phyloP scores from a whole-genome alignment of 2,888 invertebrate genomes.

The Diarsia brunnea region DNA sequence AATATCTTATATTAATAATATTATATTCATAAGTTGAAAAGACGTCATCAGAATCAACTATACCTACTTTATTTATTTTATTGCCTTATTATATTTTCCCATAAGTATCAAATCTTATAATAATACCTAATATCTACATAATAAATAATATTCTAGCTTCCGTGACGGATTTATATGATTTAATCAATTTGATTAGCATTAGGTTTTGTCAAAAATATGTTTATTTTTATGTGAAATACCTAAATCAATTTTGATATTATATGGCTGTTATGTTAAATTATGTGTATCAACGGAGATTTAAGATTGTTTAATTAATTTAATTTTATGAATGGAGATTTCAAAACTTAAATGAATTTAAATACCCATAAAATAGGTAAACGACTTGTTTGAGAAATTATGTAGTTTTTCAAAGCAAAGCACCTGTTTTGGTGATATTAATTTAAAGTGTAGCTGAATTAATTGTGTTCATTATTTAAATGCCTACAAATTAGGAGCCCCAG shows the following conservation, averaged over 20 bases:
- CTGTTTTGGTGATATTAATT: constrained; percentile 37
- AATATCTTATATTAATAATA: constrained; percentile 47
- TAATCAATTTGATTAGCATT: constrained; percentile 29
- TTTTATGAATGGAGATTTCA: constrained; percentile 27
- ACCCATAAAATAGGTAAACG: constrained; percentile 36
- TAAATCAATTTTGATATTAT: constrained; percentile 3
- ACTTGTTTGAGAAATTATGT: constrained; percentile 13
- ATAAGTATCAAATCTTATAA: constrained; percentile 42
- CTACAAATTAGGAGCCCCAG: constrained; percentile 21
- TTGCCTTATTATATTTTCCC: constrained; percentile 53
- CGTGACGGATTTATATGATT: constrained; percentile 51
- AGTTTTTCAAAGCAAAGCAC: constrained; percentile 21
- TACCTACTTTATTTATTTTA: constrained; percentile 38
- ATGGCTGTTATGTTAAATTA: background rate
- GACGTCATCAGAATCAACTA: constrained; percentile 53
- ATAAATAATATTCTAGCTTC: constrained; percentile 43
- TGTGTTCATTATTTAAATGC: constrained; percentile 25
- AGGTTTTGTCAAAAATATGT: background rate
- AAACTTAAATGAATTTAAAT: constrained; percentile 17
- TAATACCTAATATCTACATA: background rate
- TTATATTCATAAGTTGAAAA: constrained; percentile 37
- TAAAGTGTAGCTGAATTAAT: constrained; percentile 14
- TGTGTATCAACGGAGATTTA: constrained; percentile 3
- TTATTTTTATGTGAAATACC: constrained; percentile 7
- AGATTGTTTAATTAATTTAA: background rate